Base-by-base conservation (phyloP, 1,140 invertebrate species). In the Aphaenogaster rudis region DNA sequence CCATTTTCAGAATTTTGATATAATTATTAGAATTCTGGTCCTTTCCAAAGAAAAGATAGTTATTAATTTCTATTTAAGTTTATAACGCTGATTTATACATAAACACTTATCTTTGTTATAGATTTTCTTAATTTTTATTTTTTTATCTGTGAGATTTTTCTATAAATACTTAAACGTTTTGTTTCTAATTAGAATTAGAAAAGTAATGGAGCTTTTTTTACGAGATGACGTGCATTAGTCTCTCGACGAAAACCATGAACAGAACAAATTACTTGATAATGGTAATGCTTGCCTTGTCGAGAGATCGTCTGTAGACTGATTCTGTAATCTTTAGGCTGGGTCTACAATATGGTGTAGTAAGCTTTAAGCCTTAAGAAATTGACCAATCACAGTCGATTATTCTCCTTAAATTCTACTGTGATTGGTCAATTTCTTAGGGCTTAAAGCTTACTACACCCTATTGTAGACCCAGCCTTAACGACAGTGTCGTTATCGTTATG, bases 261-360 rank as follows among this genome's bases (percentile, higher is more conserved):
- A 13, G 80, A 81, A 76, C 81, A 88, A 91, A 90, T 91, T 89
- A 72, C 11, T 45, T 45, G 39, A 42, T 57, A 36, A 82, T 45
- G 71, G 42, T 87, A 86, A 89, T 86, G 50, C 74, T 59, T 13
- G 45, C 57, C 77, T 88, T 89, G 88, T 88, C 67, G 17, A 57
- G 77, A 86, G 42, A 88, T 84, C 39, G 71, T 66, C 28, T 28
- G 28, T 28, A 28, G 28, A 28, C 28, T 28, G 28, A 28, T 28
- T 28, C 28, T 28, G 28, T 28, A 28, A 28, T 0, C 28, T 28
- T 28, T 28, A 28, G 28, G 28, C 28, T 28, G 28, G 28, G 28
- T 28, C 28, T 28, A 28, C 28, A 28, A 28, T 28, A 28, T 28
- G 28, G 0, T 28, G 28, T 28, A 28, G 28, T 28, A 28, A 28